phyloP scores from a whole-genome alignment of 2,797 vertebrate species.

The Benthosema pterotum region DNA sequence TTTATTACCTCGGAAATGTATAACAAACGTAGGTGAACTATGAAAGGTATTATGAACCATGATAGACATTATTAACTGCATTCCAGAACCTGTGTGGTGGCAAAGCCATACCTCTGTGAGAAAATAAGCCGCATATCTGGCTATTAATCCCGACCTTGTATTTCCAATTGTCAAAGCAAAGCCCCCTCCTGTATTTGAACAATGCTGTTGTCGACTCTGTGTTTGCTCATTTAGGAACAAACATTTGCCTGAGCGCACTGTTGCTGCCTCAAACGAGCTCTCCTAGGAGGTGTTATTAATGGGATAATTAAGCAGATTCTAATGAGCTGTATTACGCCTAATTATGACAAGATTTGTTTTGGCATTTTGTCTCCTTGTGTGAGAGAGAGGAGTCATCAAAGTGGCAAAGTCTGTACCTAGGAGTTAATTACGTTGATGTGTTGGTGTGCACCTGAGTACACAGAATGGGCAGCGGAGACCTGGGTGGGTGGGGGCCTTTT shows the following conservation, averaged over 20 bases:
- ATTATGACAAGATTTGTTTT: slow-evolving; percentile 99
- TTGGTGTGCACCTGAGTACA: slow-evolving; percentile 84
- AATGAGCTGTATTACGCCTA: slow-evolving; percentile 98
- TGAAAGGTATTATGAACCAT: too few relatives aligned
- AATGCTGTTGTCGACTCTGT: slow-evolving; percentile 91
- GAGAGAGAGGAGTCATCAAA: slow-evolving; percentile 87
- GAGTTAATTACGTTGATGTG: slow-evolving; percentile 92
- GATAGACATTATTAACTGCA: slow-evolving; percentile 32
- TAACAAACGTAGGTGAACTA: too few relatives aligned
- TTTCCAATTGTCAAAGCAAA: slow-evolving; percentile 73
- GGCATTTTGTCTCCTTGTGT: slow-evolving; percentile 89
- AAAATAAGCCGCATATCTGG: slow-evolving; percentile 59
- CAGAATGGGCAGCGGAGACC: slow-evolving; percentile 71
- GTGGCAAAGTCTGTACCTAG: slow-evolving; percentile 91
- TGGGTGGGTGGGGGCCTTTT: slow-evolving; percentile 22
- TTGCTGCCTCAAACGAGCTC: slow-evolving; percentile 86
- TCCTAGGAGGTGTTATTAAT: slow-evolving; percentile 98
- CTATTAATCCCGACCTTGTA: slow-evolving; percentile 77
- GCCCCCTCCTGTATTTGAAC: slow-evolving; percentile 81
- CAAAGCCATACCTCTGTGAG: slow-evolving; percentile 37
- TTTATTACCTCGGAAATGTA: too few relatives aligned
- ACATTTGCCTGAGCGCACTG: slow-evolving; percentile 93
- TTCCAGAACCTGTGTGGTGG: slow-evolving; percentile 29
- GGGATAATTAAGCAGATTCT: slow-evolving; percentile 98
- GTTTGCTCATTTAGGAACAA: slow-evolving; percentile 98